Evolutionary conservation across 2,113 vertebrate genomes (phyloP), one percentile per base, ranked within the genome.

Genomic region (Cyphomyrus discorhynchus): DNA sequence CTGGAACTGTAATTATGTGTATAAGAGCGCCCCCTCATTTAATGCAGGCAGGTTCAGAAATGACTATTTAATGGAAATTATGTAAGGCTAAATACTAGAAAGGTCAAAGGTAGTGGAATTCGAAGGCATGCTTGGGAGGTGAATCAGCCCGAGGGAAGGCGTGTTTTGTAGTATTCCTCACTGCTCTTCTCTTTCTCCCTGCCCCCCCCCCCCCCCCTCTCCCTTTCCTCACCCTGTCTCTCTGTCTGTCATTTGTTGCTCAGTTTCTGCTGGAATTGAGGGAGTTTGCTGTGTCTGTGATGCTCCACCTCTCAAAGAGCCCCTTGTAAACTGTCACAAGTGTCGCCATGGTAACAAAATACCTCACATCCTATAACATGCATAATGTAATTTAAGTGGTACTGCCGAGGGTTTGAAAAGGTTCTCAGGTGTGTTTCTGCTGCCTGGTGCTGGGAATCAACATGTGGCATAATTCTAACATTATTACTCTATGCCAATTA

Each of bases 221-320:
- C 66, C 10, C 21, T 10, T 52, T 66, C 46, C 11, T 52, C 46
- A n/a, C 42, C 62, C 88, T 82, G 11, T 39, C 24, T 74, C 58
- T 74, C 58, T 31, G 35, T 74, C 39, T 83, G 46, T 45, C 27
- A 35, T 91, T 39, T 90, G 46, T 88, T 74, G 85, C 82, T 92
- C 92, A 96, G 95, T 96, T 52, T 94, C 95, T 80, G 93, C 93
- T 46, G 94, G 97, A 70, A 97, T 96, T 91, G 97, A 98, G 93
- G 96, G 96, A 90, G 93, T 97, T 91, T 98, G 97, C 94, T 97
- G 97, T 93, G 94, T 98, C 58, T 98, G 97, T 92, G 96, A 97
- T 46, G 96, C 95, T 49, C 95, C 96, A 8, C 96, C 96, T 92
- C 96, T 96, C 91, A 96, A 97, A 97, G 95, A 97, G 93, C 93